A percentile compares a stretch with the other conserved stretches of the same genome.
These are phyloP conservation scores for Dermatophagoides farinae DNA, from an alignment of 1,140 invertebrate species.

Conservation along the genomic window DNA sequence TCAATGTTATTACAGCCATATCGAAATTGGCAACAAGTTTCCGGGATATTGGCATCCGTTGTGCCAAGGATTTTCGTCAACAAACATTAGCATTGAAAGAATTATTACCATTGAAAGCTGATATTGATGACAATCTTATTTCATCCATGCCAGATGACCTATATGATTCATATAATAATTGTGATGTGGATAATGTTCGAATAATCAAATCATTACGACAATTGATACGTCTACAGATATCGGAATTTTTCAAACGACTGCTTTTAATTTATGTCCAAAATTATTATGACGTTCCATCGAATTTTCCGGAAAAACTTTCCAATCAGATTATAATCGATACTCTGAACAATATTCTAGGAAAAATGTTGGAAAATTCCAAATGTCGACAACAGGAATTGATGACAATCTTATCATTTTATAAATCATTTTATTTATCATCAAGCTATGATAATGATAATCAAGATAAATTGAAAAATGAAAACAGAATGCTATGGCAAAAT, in stretches of 20 bases:
- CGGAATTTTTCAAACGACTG: constrained; percentile 3
- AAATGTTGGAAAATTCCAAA: not conserved
- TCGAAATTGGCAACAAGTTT: not conserved
- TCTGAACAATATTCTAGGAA: not conserved
- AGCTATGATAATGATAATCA: not conserved
- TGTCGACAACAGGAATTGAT: not conserved
- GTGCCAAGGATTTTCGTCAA: not conserved
- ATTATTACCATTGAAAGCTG: not conserved
- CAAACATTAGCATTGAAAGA: not conserved
- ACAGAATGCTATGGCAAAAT: not conserved
- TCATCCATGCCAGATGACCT: not conserved
- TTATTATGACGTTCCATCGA: not conserved
- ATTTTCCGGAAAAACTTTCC: not conserved
- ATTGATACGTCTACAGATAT: constrained; percentile 2
- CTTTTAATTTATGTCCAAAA: not conserved
- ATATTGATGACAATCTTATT: not conserved
- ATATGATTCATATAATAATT: constrained; percentile 3
- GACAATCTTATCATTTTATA: not conserved
- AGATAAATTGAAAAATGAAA: not conserved
- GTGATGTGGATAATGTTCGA: not conserved
- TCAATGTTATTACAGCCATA: no score
- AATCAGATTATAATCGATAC: not conserved
- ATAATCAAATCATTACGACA: constrained; percentile 1
- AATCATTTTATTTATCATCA: not conserved
- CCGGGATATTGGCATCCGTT: not conserved